phyloP scores from a whole-genome alignment of 2,888 invertebrate species.

The Melinaea marsaeus region DNA sequence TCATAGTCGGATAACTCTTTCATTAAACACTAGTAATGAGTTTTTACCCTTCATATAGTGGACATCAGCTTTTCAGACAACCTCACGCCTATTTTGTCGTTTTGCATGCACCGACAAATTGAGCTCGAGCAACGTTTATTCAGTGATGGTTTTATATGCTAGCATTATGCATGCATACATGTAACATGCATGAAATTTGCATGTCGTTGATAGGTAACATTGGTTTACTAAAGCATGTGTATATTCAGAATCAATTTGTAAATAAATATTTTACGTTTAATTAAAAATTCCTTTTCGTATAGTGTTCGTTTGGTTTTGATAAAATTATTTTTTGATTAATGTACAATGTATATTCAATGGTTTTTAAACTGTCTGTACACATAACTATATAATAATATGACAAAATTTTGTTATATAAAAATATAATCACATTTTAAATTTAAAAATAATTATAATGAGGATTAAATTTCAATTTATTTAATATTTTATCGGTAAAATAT shows the following conservation, averaged over 20 bases:
- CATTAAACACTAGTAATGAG: conserved; percentile 74
- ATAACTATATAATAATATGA: no score
- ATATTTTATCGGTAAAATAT: conserved; percentile 25
- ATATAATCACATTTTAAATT: neutral
- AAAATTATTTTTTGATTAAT: no score
- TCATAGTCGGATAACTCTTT: conserved; percentile 75
- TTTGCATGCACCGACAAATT: conserved; percentile 55
- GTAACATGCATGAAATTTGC: conserved; percentile 31
- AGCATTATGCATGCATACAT: conserved; percentile 34
- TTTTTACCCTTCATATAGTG: conserved; percentile 74
- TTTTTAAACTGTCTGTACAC: no score
- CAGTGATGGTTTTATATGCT: conserved; percentile 31
- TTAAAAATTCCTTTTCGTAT: no score
- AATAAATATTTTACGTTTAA: no score
- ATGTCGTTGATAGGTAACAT: conserved; percentile 28
- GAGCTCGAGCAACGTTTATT: conserved; percentile 41
- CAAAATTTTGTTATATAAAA: no score
- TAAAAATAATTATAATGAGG: neutral
- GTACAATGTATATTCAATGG: no score
- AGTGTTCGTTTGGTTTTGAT: no score
- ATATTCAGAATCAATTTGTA: neutral
- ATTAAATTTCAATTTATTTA: neutral
- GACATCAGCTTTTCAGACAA: conserved; percentile 65
- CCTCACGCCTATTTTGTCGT: conserved; percentile 57
- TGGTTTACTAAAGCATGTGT: conserved; percentile 9